Conservation (phyloP, 2,888 invertebrate genomes). For the Melipona bicolor region DNA sequence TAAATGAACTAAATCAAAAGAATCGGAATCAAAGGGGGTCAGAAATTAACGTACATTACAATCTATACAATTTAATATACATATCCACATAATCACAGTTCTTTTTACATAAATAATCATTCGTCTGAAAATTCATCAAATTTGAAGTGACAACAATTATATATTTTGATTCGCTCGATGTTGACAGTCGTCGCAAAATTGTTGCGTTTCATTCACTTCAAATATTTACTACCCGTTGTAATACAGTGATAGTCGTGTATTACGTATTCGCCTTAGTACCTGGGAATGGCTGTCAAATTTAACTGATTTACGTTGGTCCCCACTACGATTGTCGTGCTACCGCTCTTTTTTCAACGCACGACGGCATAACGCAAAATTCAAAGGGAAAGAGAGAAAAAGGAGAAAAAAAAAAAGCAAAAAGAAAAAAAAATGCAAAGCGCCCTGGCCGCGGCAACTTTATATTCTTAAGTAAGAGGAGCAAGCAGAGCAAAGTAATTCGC, state of each 20-base stretch:
- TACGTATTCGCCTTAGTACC: constrained; percentile 39
- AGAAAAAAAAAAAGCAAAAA: no score
- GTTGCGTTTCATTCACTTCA: background rate
- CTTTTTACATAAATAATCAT: background rate
- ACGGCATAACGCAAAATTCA: constrained; percentile 26
- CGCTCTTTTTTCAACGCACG: constrained; percentile 19
- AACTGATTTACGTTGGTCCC: constrained; percentile 31
- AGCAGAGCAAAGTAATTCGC: constrained; percentile 46
- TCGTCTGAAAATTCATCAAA: background rate
- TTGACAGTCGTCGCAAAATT: background rate
- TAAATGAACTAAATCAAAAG: background rate
- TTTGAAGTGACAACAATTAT: no score
- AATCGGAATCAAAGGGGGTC: background rate
- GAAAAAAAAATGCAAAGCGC: constrained; percentile 41
- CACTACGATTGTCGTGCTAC: constrained; percentile 20
- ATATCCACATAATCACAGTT: background rate
- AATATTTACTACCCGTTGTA: background rate
- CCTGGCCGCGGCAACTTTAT: constrained; percentile 12
- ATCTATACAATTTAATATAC: background rate
- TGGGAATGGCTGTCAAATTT: constrained; percentile 52
- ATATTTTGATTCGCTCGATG: background rate
- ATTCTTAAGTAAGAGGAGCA: constrained; percentile 17
- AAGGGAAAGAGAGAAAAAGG: background rate
- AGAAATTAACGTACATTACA: background rate
- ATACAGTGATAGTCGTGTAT: constrained; percentile 16